phyloP scores from a whole-genome alignment of 1,140 invertebrate species.

The Caerostris extrusa region DNA sequence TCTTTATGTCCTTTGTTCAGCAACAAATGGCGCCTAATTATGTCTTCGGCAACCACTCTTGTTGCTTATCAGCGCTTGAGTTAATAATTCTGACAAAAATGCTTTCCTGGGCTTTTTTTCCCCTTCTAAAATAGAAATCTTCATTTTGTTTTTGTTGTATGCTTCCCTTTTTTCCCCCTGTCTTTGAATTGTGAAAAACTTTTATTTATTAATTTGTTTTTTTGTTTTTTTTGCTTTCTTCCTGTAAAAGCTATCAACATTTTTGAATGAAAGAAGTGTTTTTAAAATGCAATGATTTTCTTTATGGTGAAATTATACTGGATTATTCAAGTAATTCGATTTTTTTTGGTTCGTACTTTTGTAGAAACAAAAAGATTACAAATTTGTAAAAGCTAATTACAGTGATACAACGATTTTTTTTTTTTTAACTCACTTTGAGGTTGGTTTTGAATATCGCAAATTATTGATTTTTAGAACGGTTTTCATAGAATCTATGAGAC shows the following conservation, averaged over 20 bases:
- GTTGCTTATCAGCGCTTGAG: not conserved
- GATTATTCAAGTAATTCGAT: too few relatives aligned
- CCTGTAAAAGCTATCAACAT: not conserved
- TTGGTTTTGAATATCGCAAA: too few relatives aligned
- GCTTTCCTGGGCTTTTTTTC: not conserved
- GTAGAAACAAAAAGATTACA: too few relatives aligned
- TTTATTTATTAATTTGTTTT: not conserved
- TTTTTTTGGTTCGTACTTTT: too few relatives aligned
- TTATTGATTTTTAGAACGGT: too few relatives aligned
- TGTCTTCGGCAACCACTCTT: slow-evolving; percentile 12
- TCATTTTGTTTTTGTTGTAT: not conserved
- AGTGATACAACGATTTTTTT: too few relatives aligned
- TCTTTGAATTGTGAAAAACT: not conserved
- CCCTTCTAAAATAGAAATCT: not conserved
- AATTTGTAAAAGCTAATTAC: too few relatives aligned
- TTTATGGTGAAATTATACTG: too few relatives aligned
- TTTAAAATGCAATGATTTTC: too few relatives aligned
- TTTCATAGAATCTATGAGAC: too few relatives aligned
- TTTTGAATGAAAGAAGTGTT: not conserved
- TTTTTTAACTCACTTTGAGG: too few relatives aligned
- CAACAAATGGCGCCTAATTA: slow-evolving; percentile 25
- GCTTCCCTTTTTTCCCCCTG: not conserved
- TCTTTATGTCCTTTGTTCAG: not conserved
- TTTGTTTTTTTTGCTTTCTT: not conserved
- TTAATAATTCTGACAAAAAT: not conserved